These are phyloP conservation scores for Drosophila phalerata DNA, from an alignment of 2,888 invertebrate genomes.

Conservation along the genomic window DNA sequence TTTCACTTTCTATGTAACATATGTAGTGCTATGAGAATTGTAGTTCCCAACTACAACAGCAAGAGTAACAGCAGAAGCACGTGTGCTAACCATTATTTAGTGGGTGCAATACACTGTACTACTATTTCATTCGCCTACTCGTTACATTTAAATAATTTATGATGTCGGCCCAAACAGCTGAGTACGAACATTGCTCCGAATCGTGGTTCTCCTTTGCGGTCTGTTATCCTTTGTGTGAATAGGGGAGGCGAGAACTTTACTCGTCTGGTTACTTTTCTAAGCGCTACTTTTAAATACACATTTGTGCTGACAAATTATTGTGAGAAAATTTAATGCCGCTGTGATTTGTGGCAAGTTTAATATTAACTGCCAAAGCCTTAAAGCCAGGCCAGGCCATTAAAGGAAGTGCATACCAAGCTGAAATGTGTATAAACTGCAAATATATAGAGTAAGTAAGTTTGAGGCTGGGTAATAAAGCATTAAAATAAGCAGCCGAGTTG, in stretches of 20 bases:
- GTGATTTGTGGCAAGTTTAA: constrained; percentile 39
- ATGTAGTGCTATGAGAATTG: not conserved
- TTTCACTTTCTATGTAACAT: not conserved
- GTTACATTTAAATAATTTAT: constrained; percentile 78
- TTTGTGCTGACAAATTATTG: constrained; percentile 6
- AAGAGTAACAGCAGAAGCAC: constrained; percentile 42
- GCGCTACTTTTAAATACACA: not conserved
- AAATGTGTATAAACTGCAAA: constrained; percentile 31
- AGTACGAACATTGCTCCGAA: constrained; percentile 47
- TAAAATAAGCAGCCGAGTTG: constrained; percentile 56
- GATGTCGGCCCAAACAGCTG: constrained; percentile 68
- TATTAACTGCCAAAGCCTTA: constrained; percentile 17
- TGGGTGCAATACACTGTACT: constrained; percentile 32
- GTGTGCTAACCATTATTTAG: constrained; percentile 57
- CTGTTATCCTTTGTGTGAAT: constrained; percentile 53
- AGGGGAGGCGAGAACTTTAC: constrained; percentile 50
- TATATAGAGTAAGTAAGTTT: constrained; percentile 19
- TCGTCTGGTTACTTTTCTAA: constrained; percentile 13
- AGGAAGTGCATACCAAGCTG: constrained; percentile 60
- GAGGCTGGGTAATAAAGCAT: constrained; percentile 63
- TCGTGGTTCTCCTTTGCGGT: constrained; percentile 11
- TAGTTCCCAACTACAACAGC: too few relatives aligned
- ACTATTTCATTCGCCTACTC: constrained; percentile 30
- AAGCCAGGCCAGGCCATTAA: constrained; percentile 50
- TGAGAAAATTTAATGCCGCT: constrained; percentile 37